Conservation (phyloP, 1,140 invertebrate genomes). For the Thaumatotibia leucotreta region DNA sequence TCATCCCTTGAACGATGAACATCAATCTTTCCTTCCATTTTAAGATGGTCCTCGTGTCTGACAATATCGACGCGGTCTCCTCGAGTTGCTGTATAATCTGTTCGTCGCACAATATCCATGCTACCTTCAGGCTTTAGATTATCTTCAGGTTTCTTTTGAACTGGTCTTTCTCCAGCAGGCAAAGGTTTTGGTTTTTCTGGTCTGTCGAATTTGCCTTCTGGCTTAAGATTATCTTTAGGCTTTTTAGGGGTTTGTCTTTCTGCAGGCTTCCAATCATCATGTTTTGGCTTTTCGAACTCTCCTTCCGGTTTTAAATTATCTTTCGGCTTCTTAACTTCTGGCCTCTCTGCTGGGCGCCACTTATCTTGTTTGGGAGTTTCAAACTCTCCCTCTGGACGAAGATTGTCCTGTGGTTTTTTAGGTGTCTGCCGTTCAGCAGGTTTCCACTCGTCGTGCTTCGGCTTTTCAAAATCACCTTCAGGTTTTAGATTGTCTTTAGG, state of each 20-base stretch:
- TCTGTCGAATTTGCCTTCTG: slow-evolving; percentile 79
- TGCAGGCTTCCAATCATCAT: slow-evolving; percentile 77
- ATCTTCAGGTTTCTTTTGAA: slow-evolving; percentile 71
- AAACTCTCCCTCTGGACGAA: slow-evolving; percentile 79
- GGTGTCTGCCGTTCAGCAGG: slow-evolving; percentile 66
- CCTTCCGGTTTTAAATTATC: slow-evolving; percentile 82
- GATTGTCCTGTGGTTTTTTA: slow-evolving; percentile 76
- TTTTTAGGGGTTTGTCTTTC: slow-evolving; percentile 77
- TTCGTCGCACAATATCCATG: slow-evolving; percentile 59
- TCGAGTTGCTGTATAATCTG: slow-evolving; percentile 73
- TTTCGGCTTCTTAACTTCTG: slow-evolving; percentile 59
- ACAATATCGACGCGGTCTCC: slow-evolving; percentile 78
- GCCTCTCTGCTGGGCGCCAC: slow-evolving; percentile 63
- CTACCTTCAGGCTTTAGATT: slow-evolving; percentile 79
- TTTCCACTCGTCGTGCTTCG: slow-evolving; percentile 43
- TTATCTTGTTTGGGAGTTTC: slow-evolving; percentile 60
- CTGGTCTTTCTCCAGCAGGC: slow-evolving; percentile 59
- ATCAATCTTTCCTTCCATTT: slow-evolving; percentile 78
- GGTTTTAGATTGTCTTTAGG: slow-evolving; percentile 78
- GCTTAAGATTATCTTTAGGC: slow-evolving; percentile 79
- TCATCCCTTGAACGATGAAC: slow-evolving; percentile 75
- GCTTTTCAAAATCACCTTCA: slow-evolving; percentile 77
- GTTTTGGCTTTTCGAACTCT: slow-evolving; percentile 79
- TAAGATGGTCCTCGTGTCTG: slow-evolving; percentile 78
- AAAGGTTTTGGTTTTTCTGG: slow-evolving; percentile 60